Evolutionary conservation across 2,888 invertebrate genomes (phyloP), one percentile per base, ranked within the genome.

Genomic region (Caenorhabditis drosophilae): DNA sequence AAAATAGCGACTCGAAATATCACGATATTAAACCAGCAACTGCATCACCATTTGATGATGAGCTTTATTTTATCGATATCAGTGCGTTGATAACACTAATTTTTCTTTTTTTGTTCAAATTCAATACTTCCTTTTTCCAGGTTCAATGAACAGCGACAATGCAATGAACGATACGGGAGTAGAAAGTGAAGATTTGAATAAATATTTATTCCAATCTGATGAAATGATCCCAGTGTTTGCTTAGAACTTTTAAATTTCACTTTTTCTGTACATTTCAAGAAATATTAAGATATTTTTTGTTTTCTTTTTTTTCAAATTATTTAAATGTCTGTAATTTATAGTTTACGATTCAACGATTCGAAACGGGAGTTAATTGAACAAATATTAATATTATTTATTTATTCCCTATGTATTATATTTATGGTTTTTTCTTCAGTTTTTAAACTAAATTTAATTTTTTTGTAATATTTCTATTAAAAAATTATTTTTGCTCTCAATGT

Each of bases 51-150:
- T 62, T 71, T 23, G 75, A 75, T 31, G 73, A 74, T 12, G 76
- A 73, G 35, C 58, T 76, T 4, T 76, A 74, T 41, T 76, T 76
- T 53, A 74, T 76, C 54, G 76, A 76, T 60, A 74, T 74, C 23
- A 72, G 76, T 74, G 23, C 57, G 70, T 55, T n/a, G n/a, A n/a
- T n/a, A n/a, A n/a, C n/a, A n/a, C n/a, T n/a, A n/a, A n/a, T n/a
- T 27, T 25, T 36, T 15, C 4, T 20, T 16, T 20, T 36, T 15
- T 18, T 9, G 15, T 34, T 15, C 12, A 47, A 40, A 20, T 40
- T 22, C 34, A 31, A 4, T 9, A 46, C 6, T 16, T 9, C 18
- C 34, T 22, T 51, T 44, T 63, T 67, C 15, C 38, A 69, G 69
- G 66, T 22, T 62, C 69, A 34, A 67, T 67, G 63, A 63, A 54